Percentiles rank a stretch among this genome's conserved stretches.
Evolutionary conservation across 2,113 vertebrate genomes (phyloP).

Genomic region (Lagopus leucura): DNA sequence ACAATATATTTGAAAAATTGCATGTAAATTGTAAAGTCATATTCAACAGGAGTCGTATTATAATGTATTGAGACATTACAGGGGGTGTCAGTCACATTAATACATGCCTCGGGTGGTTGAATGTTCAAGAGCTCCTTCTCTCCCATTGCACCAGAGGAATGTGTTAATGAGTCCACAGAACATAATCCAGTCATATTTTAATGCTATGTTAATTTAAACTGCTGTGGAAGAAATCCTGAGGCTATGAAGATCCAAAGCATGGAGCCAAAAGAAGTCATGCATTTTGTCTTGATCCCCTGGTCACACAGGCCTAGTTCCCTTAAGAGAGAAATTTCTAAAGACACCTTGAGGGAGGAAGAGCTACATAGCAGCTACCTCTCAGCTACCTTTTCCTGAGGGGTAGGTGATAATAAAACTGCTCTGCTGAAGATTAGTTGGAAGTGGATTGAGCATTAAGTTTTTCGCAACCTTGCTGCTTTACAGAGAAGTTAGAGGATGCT

Average conservation of each 20-base stretch:
- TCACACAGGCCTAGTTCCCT: not conserved
- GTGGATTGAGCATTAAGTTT: constrained; percentile 7
- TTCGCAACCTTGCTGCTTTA: not conserved
- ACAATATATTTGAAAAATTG: constrained; percentile 1
- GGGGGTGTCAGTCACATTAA: constrained; percentile 21
- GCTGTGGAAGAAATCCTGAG: constrained; percentile 43
- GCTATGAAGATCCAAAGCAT: not conserved
- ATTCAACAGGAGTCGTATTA: not conserved
- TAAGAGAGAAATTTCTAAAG: not conserved
- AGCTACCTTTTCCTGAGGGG: not conserved
- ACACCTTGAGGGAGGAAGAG: constrained; percentile 15
- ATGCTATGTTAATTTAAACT: constrained; percentile 48
- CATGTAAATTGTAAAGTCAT: constrained; percentile 24
- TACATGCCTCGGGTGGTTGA: constrained; percentile 20
- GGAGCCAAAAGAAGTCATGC: constrained; percentile 6
- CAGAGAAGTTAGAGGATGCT: constrained; percentile 16
- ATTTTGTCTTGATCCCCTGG: constrained; percentile 34
- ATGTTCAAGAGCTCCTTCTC: constrained; percentile 22
- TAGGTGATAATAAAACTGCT: not conserved
- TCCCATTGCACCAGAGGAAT: constrained; percentile 29
- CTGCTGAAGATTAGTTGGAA: constrained; percentile 4
- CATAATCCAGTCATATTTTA: constrained; percentile 47
- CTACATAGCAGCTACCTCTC: not conserved
- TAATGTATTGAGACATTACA: constrained; percentile 15
- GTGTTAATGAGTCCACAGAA: constrained; percentile 32